phyloP scores from a whole-genome alignment of 2,888 invertebrate genomes.

The Terebella lapidaria region DNA sequence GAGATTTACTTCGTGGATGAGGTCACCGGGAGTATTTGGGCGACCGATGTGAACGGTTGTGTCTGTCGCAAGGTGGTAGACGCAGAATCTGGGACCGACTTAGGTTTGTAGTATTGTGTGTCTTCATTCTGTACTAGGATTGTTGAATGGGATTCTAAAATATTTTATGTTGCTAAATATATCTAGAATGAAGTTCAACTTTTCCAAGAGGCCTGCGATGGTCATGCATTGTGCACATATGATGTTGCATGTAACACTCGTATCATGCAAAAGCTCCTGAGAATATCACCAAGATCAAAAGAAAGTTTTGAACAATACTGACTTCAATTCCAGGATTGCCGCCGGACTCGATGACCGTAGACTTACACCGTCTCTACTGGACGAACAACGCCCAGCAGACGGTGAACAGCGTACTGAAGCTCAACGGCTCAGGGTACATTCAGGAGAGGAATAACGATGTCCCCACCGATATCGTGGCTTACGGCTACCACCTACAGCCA shows the following conservation, averaged over 20 bases:
- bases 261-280: no score
- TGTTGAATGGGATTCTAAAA: no score
- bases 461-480: background rate
- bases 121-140: no score
- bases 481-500: constrained; percentile 6
- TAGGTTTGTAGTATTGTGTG: no score
- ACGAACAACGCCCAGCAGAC: background rate
- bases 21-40: constrained; percentile 13
- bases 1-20: constrained; percentile 14
- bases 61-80: constrained; percentile 16
- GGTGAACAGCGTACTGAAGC: constrained; percentile 1
- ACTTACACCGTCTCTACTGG: background rate
- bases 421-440: background rate
- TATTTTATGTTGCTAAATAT: no score
- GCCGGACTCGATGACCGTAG: constrained; percentile 3
- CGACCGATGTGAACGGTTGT: constrained; percentile 10
- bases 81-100: background rate
- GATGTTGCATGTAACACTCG: no score
- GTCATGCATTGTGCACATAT: no score
- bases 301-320: no score
- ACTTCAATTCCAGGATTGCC: background rate
- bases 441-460: background rate
- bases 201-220: no score
- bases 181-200: no score
- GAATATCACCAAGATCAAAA: no score